phyloP scores from a whole-genome alignment of 2,113 vertebrate species.

The Epinephelus moara region DNA sequence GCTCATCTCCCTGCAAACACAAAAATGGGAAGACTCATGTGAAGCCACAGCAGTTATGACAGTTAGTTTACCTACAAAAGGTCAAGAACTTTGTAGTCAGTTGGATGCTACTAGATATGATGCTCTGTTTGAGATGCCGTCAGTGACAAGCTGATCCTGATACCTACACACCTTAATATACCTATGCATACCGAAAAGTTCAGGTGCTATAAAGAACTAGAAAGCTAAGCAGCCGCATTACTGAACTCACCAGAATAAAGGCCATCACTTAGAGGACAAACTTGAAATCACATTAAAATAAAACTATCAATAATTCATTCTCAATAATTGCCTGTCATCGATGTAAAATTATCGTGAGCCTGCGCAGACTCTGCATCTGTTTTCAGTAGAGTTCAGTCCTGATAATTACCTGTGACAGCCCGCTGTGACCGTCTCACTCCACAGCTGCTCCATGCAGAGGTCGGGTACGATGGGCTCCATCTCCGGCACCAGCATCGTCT shows the following conservation, averaged over 20 bases:
- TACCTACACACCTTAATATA: no score
- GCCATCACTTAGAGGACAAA: not conserved
- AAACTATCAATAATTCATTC: not conserved
- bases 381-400: not conserved
- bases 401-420: constrained; percentile 83
- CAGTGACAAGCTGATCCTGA: not conserved
- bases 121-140: not conserved
- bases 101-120: not conserved
- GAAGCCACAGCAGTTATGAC: no score
- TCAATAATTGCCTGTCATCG: not conserved
- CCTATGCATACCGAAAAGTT: not conserved
- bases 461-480: constrained; percentile 94
- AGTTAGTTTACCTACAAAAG: not conserved
- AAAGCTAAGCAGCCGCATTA: not conserved
- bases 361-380: not conserved
- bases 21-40: not conserved
- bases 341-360: not conserved
- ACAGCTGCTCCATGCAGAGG: constrained; percentile 96
- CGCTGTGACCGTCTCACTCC: constrained; percentile 88
- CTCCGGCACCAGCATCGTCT: constrained; percentile 88
- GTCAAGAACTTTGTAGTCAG: not conserved
- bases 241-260: not conserved
- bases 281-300: constrained; percentile 12
- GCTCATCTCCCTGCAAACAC: constrained; percentile 90
- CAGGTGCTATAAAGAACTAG: not conserved